Percentiles rank a stretch among this genome's conserved stretches.
Evolutionary conservation across 2,113 vertebrate species (phyloP).

Genomic region (Odobenus rosmarus): DNA sequence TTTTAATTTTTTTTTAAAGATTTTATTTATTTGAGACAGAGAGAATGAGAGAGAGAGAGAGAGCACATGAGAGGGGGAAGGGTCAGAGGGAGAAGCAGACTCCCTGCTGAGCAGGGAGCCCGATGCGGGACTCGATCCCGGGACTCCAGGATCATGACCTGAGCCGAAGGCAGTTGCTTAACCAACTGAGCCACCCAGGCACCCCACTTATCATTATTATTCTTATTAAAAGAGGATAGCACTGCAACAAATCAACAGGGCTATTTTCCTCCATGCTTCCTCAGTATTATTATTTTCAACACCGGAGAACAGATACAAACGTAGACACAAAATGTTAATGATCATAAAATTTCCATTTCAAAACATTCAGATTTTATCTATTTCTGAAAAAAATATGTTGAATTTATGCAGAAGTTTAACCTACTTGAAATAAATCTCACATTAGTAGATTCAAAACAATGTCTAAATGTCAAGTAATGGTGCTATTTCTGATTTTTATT

Average conservation of each 20-base stretch:
- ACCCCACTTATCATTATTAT: neutral
- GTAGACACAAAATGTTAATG: neutral
- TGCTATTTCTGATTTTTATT: conserved; percentile 19
- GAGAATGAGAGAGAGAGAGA: too few relatives aligned
- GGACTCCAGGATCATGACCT: too few relatives aligned
- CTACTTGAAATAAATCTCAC: neutral
- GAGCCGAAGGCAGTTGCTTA: too few relatives aligned
- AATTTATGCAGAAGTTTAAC: neutral
- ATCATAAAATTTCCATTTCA: neutral
- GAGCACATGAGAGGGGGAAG: too few relatives aligned
- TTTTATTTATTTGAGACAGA: too few relatives aligned
- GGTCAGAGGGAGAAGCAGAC: too few relatives aligned
- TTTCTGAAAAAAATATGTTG: conserved; percentile 17
- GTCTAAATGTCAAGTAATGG: neutral
- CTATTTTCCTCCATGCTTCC: neutral
- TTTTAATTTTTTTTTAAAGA: too few relatives aligned
- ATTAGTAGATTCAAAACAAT: conserved; percentile 2
- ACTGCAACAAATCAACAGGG: neutral
- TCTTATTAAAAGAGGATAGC: neutral
- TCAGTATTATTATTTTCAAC: neutral
- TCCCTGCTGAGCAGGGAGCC: too few relatives aligned
- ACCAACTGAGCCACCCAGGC: too few relatives aligned
- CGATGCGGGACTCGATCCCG: too few relatives aligned
- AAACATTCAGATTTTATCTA: neutral
- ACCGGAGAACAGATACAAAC: neutral